Evolutionary conservation across 2,113 vertebrate genomes (phyloP).

Genomic region (Tupaia chinensis): DNA sequence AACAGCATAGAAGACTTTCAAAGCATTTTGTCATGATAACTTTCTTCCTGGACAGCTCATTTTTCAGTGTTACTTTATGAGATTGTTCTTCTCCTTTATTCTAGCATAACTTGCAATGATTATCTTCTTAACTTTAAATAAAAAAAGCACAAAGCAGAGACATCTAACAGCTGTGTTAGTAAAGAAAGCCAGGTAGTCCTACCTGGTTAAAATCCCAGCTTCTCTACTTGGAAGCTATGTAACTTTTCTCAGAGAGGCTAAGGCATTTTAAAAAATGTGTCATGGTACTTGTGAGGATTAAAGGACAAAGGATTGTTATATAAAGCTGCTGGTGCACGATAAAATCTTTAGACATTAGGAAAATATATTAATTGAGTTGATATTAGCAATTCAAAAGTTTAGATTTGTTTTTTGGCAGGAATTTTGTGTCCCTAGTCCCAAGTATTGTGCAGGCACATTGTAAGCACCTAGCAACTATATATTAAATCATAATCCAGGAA

Average conservation of each 20-base stretch:
- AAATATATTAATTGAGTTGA: neutral
- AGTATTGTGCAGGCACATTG: neutral
- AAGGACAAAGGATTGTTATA: neutral
- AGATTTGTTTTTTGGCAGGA: neutral
- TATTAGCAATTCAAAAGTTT: neutral
- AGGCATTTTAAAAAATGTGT: neutral
- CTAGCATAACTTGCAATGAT: neutral
- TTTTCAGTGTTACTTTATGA: neutral
- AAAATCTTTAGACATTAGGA: neutral
- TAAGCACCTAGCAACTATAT: neutral
- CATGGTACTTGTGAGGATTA: neutral
- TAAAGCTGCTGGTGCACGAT: neutral
- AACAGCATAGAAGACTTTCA: neutral
- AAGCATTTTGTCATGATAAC: neutral
- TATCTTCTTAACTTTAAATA: neutral
- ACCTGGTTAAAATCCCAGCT: neutral
- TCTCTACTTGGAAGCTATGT: neutral
- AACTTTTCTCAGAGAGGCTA: neutral
- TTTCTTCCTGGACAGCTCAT: neutral
- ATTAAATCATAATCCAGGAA: neutral
- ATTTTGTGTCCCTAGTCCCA: neutral
- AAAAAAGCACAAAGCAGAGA: slow-evolving; percentile 17
- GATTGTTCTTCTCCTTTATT: slow-evolving; percentile 15
- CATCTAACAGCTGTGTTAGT: neutral
- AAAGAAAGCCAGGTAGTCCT: neutral